A percentile compares a stretch with the other conserved stretches of the same genome.
Evolutionary conservation across 2,888 invertebrate species (phyloP).

Genomic region (Rotaria macrura): DNA sequence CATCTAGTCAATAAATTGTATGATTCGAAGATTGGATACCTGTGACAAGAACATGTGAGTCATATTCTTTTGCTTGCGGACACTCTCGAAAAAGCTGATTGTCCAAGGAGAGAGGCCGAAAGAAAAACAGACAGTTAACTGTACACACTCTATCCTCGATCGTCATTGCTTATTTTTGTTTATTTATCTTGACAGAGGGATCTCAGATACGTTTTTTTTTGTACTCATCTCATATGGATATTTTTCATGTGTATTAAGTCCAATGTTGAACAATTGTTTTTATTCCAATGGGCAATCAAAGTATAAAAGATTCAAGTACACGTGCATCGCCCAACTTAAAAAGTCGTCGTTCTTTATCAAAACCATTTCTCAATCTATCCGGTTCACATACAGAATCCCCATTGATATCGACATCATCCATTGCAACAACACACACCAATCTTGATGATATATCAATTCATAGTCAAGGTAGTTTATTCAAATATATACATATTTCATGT

Average conservation of each 20-base stretch:
- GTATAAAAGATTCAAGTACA: background rate
- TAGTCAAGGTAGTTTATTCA: background rate
- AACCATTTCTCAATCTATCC: slow-evolving; percentile 6
- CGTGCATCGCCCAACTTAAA: slow-evolving; percentile 14
- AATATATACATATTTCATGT: background rate
- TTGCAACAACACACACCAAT: background rate
- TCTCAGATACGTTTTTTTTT: background rate
- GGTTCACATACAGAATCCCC: slow-evolving; percentile 11
- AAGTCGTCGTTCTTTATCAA: slow-evolving; percentile 15
- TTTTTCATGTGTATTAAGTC: background rate
- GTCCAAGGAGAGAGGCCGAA: slow-evolving; percentile 8
- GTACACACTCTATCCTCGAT: background rate
- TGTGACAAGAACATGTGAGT: background rate
- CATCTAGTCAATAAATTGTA: background rate
- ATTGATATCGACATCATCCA: background rate
- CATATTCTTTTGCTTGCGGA: slow-evolving; percentile 7
- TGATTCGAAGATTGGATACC: background rate
- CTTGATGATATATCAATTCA: slow-evolving; percentile 13
- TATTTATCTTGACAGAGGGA: background rate
- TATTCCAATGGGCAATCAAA: slow-evolving; percentile 12
- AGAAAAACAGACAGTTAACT: slow-evolving; percentile 2
- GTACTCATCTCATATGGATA: background rate
- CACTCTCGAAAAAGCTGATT: slow-evolving; percentile 13
- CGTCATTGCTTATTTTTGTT: slow-evolving; percentile 3
- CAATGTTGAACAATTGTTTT: background rate